Conservation (phyloP, 1,140 invertebrate genomes). For the Homalodisca vitripennis region DNA sequence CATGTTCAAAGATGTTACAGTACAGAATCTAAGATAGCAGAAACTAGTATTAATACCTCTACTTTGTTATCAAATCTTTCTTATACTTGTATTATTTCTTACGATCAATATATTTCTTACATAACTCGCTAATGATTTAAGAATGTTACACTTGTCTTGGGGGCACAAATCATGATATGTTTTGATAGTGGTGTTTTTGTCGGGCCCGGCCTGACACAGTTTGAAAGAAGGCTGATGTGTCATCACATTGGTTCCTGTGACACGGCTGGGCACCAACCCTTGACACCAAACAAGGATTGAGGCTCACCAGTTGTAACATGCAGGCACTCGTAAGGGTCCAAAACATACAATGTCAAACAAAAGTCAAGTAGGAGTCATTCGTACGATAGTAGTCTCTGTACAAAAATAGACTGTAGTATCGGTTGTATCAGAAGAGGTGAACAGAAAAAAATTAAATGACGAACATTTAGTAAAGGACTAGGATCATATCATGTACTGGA, state of each 20-base stretch:
- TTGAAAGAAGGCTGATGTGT: constrained; percentile 34
- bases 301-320: constrained; percentile 3
- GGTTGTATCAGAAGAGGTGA: too few species aligned
- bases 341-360: not conserved
- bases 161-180: constrained; percentile 41
- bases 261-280: constrained; percentile 18
- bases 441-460: too few species aligned
- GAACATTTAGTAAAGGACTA: too few species aligned
- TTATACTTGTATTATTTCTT: constrained; percentile 24
- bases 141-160: constrained; percentile 41
- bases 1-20: constrained; percentile 31
- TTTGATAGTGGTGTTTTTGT: constrained; percentile 41
- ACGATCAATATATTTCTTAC: constrained; percentile 32
- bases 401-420: too few species aligned
- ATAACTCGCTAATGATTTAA: constrained; percentile 40
- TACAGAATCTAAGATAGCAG: constrained; percentile 30
- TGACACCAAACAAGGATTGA: constrained; percentile 27
- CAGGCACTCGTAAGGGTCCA: constrained; percentile 1
- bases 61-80: constrained; percentile 33
- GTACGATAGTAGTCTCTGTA: too few species aligned
- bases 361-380: not conserved
- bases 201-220: constrained; percentile 28
- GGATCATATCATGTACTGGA: too few species aligned
- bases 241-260: too few species aligned
- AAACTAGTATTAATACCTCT: constrained; percentile 25